Conservation (phyloP, 2,113 vertebrate genomes). For the Dendropsophus ebraccatus region DNA sequence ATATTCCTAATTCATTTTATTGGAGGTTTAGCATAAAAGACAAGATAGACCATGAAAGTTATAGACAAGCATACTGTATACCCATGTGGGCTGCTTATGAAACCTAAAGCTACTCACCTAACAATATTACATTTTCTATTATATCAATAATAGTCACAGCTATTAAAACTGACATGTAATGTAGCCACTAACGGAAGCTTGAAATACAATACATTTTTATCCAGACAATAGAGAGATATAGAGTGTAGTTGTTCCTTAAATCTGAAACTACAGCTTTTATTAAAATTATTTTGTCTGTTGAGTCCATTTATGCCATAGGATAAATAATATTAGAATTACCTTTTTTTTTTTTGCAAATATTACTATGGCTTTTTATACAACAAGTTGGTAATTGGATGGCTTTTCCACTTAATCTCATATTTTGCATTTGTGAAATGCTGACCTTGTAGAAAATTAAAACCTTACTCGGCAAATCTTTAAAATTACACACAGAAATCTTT, state of each 20-base stretch:
- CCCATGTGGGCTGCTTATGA: neutral
- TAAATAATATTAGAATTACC: constrained; percentile 19
- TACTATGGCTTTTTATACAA: constrained; percentile 33
- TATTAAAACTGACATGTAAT: neutral
- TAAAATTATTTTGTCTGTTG: constrained; percentile 29
- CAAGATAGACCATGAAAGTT: neutral
- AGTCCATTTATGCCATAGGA: constrained; percentile 25
- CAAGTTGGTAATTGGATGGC: constrained; percentile 54
- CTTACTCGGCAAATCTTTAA: constrained; percentile 52
- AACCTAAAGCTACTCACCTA: neutral
- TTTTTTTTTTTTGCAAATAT: constrained; percentile 36
- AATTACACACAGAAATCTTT: constrained; percentile 57
- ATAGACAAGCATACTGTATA: neutral
- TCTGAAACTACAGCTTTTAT: neutral
- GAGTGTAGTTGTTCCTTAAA: neutral
- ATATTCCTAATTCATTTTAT: constrained; percentile 10
- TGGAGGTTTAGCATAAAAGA: constrained; percentile 1
- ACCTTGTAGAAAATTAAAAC: constrained; percentile 55
- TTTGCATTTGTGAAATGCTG: constrained; percentile 50
- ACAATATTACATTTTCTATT: neutral
- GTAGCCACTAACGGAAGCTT: neutral
- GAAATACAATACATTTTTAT: neutral
- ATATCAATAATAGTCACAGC: neutral
- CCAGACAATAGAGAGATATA: neutral
- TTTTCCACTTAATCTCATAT: constrained; percentile 53